Conservation (phyloP, 2,113 vertebrate genomes). For the Oxyura jamaicensis region DNA sequence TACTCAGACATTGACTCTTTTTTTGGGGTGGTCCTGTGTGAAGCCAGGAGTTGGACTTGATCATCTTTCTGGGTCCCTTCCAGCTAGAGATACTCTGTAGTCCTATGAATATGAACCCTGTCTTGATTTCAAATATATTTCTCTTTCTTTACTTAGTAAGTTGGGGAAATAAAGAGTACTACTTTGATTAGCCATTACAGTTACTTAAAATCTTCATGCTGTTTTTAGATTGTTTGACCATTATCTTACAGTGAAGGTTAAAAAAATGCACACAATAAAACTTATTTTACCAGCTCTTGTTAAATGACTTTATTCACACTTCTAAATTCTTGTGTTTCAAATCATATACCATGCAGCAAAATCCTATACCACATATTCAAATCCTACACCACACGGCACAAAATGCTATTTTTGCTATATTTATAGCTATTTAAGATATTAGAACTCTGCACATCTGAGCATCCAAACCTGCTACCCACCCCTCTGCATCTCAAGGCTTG, state of each 20-base stretch:
- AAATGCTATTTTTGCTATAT: not conserved
- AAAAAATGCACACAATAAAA: not conserved
- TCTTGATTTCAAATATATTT: not conserved
- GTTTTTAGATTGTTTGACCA: not conserved
- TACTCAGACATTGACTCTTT: no score
- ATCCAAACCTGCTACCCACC: not conserved
- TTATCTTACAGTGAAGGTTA: not conserved
- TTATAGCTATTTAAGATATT: not conserved
- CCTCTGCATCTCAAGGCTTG: not conserved
- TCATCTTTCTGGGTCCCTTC: no score
- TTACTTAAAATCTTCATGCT: not conserved
- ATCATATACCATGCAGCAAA: not conserved
- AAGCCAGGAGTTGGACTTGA: no score
- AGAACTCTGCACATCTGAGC: not conserved
- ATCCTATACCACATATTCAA: not conserved
- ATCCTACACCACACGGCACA: not conserved
- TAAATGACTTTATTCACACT: not conserved
- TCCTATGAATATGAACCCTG: not conserved
- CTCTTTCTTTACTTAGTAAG: not conserved
- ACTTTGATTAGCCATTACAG: not conserved
- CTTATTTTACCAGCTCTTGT: not conserved
- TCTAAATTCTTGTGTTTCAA: not conserved
- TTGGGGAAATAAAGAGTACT: not conserved
- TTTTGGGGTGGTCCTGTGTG: no score
- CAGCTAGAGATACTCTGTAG: no score